A percentile compares a stretch with the other conserved stretches of the same genome.
Conservation (phyloP, 2,888 invertebrate species). For the Anorthoa munda region DNA sequence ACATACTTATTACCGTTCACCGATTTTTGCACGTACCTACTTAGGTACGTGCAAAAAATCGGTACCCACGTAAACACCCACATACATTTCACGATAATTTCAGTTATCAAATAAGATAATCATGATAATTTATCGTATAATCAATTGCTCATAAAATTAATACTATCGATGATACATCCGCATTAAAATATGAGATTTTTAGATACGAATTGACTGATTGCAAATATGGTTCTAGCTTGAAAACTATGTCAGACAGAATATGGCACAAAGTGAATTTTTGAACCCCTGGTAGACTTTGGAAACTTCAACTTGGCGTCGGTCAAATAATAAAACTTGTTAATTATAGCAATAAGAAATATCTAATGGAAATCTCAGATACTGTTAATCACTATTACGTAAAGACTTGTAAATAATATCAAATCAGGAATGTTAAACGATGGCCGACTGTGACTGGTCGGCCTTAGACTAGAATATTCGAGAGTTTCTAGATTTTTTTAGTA, state of each 20-base stretch:
- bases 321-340: not conserved
- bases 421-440: constrained; percentile 21
- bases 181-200: constrained; percentile 48
- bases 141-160: constrained; percentile 55
- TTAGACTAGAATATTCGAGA: not conserved
- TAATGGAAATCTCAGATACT: constrained; percentile 9
- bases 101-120: constrained; percentile 50
- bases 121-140: constrained; percentile 51
- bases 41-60: constrained; percentile 4
- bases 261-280: not conserved
- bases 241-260: constrained; percentile 18
- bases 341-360: not conserved
- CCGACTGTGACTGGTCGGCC: not conserved
- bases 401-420: constrained; percentile 8
- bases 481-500: not conserved
- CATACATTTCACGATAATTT: constrained; percentile 48
- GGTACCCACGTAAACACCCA: constrained; percentile 12
- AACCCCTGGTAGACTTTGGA: not conserved
- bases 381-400: constrained; percentile 29
- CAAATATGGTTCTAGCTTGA: constrained; percentile 18
- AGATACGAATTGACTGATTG: constrained; percentile 51
- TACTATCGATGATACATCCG: constrained; percentile 51
- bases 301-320: not conserved
- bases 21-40: too few species aligned
- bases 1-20: too few species aligned